A percentile compares a stretch with the other conserved stretches of the same genome.
Conservation (phyloP, 1,140 invertebrate species). For the Diachasma alloeum region DNA sequence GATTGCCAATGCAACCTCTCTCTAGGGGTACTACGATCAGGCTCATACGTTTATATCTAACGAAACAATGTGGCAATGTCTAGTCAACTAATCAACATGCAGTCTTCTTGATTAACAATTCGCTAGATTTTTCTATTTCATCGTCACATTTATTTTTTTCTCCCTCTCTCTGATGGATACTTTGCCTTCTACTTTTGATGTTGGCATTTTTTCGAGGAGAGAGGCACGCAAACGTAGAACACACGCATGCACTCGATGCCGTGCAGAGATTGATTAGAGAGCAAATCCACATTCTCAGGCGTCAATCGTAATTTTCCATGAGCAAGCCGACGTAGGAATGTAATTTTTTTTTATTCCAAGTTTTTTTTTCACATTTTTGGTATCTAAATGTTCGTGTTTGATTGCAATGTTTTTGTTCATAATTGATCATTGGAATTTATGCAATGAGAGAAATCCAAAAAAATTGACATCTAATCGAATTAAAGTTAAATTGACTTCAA, state of each 20-base stretch:
- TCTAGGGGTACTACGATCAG: not conserved
- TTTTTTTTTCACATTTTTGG: not conserved
- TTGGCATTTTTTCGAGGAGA: not conserved
- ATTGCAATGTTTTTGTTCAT: too few species aligned
- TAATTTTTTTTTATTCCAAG: not conserved
- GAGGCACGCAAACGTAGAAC: not conserved
- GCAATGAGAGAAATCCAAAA: too few species aligned
- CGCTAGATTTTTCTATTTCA: not conserved
- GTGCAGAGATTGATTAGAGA: slow-evolving; percentile 2
- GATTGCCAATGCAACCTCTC: slow-evolving; percentile 55
- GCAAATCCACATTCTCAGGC: not conserved
- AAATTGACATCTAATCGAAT: too few species aligned
- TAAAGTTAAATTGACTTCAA: too few species aligned
- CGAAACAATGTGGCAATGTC: not conserved
- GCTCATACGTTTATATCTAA: not conserved
- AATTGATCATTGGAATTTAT: too few species aligned
- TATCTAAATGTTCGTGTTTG: too few species aligned
- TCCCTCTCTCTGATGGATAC: not conserved
- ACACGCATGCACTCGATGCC: not conserved
- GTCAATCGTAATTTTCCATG: not conserved
- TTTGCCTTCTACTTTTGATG: not conserved
- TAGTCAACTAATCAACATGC: slow-evolving; percentile 1
- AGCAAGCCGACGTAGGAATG: not conserved
- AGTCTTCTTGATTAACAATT: not conserved
- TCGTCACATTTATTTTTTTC: not conserved